Conservation (phyloP, 2,797 vertebrate species). For the Pantherophis vulpinus region DNA sequence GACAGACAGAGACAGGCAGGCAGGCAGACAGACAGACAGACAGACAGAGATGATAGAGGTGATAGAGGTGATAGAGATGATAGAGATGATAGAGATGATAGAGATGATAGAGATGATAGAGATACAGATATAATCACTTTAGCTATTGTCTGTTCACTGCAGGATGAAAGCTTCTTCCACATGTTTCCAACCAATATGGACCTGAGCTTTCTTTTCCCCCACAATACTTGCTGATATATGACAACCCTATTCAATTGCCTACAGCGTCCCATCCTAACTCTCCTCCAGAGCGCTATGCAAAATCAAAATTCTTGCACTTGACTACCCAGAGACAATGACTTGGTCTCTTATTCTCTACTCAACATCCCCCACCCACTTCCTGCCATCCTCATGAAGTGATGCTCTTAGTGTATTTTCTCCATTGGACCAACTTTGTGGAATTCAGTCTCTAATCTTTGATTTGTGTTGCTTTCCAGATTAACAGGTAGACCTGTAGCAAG, state of each 20-base stretch:
- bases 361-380: neutral
- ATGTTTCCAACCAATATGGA: no score
- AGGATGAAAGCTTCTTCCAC: no score
- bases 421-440: neutral
- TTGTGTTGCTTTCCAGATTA: neutral
- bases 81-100: no score
- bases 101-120: no score
- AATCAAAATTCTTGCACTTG: neutral
- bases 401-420: neutral
- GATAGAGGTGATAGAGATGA: no score
- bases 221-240: no score
- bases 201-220: no score
- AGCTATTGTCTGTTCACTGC: no score
- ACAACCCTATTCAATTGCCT: neutral
- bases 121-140: no score
- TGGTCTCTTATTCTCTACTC: neutral
- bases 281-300: neutral
- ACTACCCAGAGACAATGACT: neutral
- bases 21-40: no score
- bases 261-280: neutral
- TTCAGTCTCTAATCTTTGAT: neutral
- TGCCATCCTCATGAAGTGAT: neutral
- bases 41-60: no score
- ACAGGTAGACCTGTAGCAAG: neutral
- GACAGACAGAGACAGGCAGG: no score